phyloP scores from a whole-genome alignment of 2,113 vertebrate genomes.

The Phrynocephalus versicolor region DNA sequence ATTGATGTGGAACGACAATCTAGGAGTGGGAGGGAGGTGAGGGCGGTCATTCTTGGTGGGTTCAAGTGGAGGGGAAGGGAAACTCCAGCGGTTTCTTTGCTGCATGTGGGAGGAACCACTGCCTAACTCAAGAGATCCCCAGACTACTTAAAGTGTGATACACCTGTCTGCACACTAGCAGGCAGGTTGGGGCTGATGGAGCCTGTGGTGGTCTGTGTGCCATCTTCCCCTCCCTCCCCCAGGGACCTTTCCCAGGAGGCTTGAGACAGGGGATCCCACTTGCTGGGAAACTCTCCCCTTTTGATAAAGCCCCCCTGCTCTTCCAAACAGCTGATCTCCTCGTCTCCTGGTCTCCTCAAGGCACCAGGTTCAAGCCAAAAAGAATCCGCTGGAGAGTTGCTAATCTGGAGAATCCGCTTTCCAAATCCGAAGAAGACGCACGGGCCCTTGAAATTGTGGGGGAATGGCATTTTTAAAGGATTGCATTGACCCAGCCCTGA shows the following conservation, averaged over 20 bases:
- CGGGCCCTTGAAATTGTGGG: neutral
- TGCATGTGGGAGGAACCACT: neutral
- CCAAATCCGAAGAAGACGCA: neutral
- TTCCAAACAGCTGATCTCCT: neutral
- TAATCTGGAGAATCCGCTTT: neutral
- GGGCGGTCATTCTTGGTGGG: neutral
- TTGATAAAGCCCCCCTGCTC: no score
- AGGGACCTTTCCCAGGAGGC: neutral
- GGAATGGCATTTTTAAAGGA: slow-evolving; percentile 70
- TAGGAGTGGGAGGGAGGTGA: rapidly evolving
- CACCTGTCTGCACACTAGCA: neutral
- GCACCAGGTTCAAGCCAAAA: neutral
- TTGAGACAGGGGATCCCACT: neutral
- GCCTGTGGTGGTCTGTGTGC: no score
- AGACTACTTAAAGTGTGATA: neutral
- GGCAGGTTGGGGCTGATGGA: no score
- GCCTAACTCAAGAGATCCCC: neutral
- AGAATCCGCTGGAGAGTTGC: no score
- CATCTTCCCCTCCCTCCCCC: no score
- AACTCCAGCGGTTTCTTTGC: neutral
- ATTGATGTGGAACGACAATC: neutral
- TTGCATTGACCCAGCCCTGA: slow-evolving; percentile 68
- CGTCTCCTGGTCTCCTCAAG: neutral
- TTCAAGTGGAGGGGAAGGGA: neutral
- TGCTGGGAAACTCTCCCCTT: neutral